phyloP scores from a whole-genome alignment of 2,797 vertebrate genomes.

The Chrysocyon brachyurus region DNA sequence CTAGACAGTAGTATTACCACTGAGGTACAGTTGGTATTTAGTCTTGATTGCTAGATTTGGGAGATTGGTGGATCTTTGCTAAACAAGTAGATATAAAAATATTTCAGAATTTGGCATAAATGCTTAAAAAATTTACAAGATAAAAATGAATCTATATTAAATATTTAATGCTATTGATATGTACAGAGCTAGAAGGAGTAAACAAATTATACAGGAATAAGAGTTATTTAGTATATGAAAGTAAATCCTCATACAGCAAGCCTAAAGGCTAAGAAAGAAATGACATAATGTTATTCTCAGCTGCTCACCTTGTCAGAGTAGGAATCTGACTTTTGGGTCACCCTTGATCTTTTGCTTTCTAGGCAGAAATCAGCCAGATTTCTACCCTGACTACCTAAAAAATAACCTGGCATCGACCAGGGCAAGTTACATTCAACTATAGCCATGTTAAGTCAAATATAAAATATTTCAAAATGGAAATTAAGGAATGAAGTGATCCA shows the following conservation, averaged over 20 bases:
- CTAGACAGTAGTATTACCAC: neutral
- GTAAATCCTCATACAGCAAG: neutral
- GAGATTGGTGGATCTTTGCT: neutral
- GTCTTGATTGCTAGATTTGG: neutral
- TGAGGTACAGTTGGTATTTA: neutral
- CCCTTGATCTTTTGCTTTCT: conserved; percentile 35
- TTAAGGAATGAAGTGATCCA: conserved; percentile 16
- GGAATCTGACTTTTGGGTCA: conserved; percentile 22
- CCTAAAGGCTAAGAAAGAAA: neutral
- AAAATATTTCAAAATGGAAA: conserved; percentile 64
- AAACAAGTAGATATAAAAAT: neutral
- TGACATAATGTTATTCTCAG: neutral
- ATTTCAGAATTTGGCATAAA: conserved; percentile 35
- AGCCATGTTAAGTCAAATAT: conserved; percentile 42
- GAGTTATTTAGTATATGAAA: conserved; percentile 8
- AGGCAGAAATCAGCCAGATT: neutral
- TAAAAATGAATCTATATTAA: conserved; percentile 24
- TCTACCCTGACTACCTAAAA: conserved; percentile 52
- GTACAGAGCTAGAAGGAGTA: neutral
- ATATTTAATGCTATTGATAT: conserved; percentile 4
- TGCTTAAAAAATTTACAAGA: conserved; percentile 35
- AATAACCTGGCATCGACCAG: conserved; percentile 27
- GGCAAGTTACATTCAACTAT: conserved; percentile 14
- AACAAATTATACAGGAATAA: neutral
- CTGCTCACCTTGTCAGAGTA: neutral